Conservation (phyloP, 1,140 invertebrate species). For the Charaxes varanes region DNA sequence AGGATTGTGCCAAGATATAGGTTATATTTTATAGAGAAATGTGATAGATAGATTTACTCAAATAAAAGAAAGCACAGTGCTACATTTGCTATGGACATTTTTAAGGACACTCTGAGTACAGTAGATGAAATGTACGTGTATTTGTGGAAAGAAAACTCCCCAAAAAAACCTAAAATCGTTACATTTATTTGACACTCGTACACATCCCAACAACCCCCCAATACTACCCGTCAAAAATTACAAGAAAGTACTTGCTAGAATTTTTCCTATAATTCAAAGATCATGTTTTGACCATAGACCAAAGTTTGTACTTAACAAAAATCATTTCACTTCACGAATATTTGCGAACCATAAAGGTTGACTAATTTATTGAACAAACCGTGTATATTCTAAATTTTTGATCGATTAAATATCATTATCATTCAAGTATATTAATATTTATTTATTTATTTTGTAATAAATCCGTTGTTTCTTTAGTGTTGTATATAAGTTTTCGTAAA, state of each 20-base stretch:
- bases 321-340: too few relatives aligned
- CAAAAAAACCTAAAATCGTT: conserved; percentile 13
- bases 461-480: too few relatives aligned
- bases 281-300: conserved; percentile 24
- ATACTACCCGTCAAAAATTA: conserved; percentile 22
- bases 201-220: conserved; percentile 19
- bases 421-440: too few relatives aligned
- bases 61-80: conserved; percentile 41
- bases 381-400: too few relatives aligned
- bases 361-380: too few relatives aligned
- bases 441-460: too few relatives aligned
- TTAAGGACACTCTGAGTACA: conserved; percentile 13
- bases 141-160: conserved; percentile 18
- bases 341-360: too few relatives aligned
- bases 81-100: conserved; percentile 23
- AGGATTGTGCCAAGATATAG: neutral
- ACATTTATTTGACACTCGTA: conserved; percentile 13
- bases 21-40: neutral
- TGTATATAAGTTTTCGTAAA: too few relatives aligned
- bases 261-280: conserved; percentile 28
- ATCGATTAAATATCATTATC: too few relatives aligned
- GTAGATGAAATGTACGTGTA: conserved; percentile 19
- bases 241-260: conserved; percentile 31
- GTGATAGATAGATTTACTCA: neutral
- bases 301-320: too few relatives aligned